Percentiles rank a stretch among this genome's conserved stretches.
Evolutionary conservation across 2,888 invertebrate genomes (phyloP).

Genomic region (Drosophila mettleri): DNA sequence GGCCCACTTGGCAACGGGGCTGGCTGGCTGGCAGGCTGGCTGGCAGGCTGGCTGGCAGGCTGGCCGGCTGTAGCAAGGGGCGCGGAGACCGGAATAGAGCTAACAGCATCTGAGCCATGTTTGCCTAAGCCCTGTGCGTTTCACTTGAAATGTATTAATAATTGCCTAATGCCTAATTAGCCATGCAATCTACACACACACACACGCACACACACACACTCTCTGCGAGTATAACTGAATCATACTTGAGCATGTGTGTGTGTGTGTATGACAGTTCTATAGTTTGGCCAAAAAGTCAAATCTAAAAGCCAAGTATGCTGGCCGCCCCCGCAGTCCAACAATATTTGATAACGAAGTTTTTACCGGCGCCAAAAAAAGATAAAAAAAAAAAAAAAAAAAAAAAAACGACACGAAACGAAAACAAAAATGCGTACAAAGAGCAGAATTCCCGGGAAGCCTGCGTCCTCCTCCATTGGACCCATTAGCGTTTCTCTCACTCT

Average conservation of each 20-base stretch:
- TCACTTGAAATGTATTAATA: slow-evolving; percentile 67
- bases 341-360: slow-evolving; percentile 44
- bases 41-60: not conserved
- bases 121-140: slow-evolving; percentile 42
- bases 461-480: slow-evolving; percentile 19
- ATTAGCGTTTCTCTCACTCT: slow-evolving; percentile 11
- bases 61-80: not conserved
- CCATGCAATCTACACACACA: slow-evolving; percentile 56
- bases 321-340: slow-evolving; percentile 23
- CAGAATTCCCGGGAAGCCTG: slow-evolving; percentile 14
- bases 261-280: slow-evolving; percentile 12
- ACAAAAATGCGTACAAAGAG: slow-evolving; percentile 50
- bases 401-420: slow-evolving; percentile 4
- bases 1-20: slow-evolving; percentile 55
- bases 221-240: not conserved
- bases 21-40: not conserved
- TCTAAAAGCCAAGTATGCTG: slow-evolving; percentile 10
- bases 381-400: slow-evolving; percentile 23
- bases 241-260: slow-evolving; percentile 4
- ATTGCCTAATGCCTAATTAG: slow-evolving; percentile 76
- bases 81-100: not conserved
- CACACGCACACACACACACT: slow-evolving; percentile 9
- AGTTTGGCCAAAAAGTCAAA: slow-evolving; percentile 20
- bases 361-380: slow-evolving; percentile 49
- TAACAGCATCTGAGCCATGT: slow-evolving; percentile 42